Conservation (phyloP, 92 coral and sea anemone genomes). For the Palythoa grandiflora region DNA sequence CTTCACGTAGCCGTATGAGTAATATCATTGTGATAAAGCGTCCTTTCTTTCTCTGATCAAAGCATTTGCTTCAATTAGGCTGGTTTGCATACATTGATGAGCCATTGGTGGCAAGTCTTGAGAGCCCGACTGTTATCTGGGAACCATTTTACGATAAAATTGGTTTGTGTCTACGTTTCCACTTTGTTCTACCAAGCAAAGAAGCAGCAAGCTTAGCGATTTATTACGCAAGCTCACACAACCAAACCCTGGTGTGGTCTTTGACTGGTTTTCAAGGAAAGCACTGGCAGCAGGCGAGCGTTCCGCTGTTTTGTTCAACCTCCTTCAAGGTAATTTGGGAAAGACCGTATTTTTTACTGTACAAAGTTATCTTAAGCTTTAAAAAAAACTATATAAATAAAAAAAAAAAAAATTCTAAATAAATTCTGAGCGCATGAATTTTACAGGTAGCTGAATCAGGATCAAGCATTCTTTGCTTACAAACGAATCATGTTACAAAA, state of each 20-base stretch:
- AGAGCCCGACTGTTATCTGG: constrained; percentile 19
- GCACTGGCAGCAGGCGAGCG: not conserved
- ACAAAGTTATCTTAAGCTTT: no score
- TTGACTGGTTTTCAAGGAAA: constrained; percentile 12
- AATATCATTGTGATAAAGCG: not conserved
- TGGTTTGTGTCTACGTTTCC: constrained; percentile 26
- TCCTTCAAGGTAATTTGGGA: not conserved
- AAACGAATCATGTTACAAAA: no score
- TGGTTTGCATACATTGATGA: not conserved
- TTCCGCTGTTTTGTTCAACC: not conserved
- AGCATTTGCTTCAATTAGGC: not conserved
- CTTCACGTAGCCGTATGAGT: not conserved
- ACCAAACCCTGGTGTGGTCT: constrained; percentile 2
- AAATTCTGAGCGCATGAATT: no score
- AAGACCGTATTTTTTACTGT: not conserved
- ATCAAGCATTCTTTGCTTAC: no score
- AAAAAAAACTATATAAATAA: no score
- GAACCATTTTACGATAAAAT: not conserved
- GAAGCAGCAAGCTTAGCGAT: not conserved
- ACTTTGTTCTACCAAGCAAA: not conserved
- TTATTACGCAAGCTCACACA: not conserved
- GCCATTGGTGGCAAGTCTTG: not conserved
- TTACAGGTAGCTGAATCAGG: no score
- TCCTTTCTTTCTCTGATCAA: not conserved
- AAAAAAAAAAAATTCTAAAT: no score